A percentile compares a stretch with the other conserved stretches of the same genome.
phyloP scores from a whole-genome alignment of 2,888 invertebrate genomes.

The Notocelia uddmanniana region DNA sequence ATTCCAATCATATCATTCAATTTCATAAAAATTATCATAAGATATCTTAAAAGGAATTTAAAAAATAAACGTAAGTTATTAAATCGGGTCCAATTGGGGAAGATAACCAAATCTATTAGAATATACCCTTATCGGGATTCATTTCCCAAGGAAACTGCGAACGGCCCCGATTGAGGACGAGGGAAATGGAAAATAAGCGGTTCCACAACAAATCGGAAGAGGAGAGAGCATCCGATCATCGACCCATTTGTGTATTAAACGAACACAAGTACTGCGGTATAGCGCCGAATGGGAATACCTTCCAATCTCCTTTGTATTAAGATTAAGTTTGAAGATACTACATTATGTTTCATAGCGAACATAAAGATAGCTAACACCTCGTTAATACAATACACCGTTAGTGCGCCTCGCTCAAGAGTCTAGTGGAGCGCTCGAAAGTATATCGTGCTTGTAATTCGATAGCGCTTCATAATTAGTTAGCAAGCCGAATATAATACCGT shows the following conservation, averaged over 20 bases:
- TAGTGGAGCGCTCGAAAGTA: conserved; percentile 54
- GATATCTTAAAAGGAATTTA: not conserved
- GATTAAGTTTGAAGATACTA: conserved; percentile 33
- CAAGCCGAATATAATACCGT: conserved; percentile 81
- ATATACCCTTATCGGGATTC: conserved; percentile 53
- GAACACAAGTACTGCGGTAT: conserved; percentile 58
- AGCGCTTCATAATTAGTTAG: conserved; percentile 80
- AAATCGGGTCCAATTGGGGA: conserved; percentile 41
- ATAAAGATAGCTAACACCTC: conserved; percentile 33
- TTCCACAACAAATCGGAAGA: conserved; percentile 63
- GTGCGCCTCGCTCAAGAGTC: conserved; percentile 20
- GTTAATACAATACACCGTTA: conserved; percentile 39
- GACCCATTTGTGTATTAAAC: conserved; percentile 65
- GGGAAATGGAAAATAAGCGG: conserved; percentile 67
- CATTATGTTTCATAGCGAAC: conserved; percentile 22
- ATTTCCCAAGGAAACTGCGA: conserved; percentile 56
- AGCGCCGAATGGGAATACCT: conserved; percentile 49
- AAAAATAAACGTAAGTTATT: conserved; percentile 12
- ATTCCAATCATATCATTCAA: not conserved
- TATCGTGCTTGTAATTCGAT: conserved; percentile 66
- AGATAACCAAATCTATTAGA: conserved; percentile 55
- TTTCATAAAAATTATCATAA: conserved; percentile 7
- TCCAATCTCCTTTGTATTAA: conserved; percentile 37
- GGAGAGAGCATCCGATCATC: conserved; percentile 59
- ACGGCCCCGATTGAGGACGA: conserved; percentile 60